Base-by-base conservation (phyloP, 2,113 vertebrate genomes). In the Anguilla japonica region DNA sequence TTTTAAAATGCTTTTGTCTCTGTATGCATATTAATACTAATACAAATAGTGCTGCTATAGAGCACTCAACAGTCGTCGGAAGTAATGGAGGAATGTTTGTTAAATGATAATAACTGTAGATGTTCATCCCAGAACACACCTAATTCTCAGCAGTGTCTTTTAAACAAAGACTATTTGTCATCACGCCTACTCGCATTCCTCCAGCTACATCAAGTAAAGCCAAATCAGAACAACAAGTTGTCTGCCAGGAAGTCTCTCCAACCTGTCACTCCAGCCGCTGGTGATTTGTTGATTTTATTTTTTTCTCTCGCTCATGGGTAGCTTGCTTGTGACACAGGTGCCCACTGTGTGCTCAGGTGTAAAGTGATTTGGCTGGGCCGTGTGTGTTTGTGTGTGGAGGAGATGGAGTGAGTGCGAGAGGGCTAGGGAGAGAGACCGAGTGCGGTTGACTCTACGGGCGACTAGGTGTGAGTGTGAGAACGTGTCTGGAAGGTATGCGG, bases 401-500 rank as follows among this genome's bases (percentile, higher is more conserved):
- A 20, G 56, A 60, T 18, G 14, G 56, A 60, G 56, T 60, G 14
- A 60, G 56, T 18, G 3, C 3, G 56, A 60, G 56, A 60, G 56
- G 15, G 56, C 6, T 7, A 6, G 56, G 15, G 56, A 60, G 56
- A 18, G 56, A 60, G 56, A 11, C 22, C 18, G 81, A 78, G 57
- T 75, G 63, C 9, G 67, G 26, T 14, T 71, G 46, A 81, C 63
- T 75, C 46, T 83, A n/a, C 18, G 16, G 18, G 63, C 63, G 50
- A 46, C 80, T 41, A 63, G 43, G 26, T 79, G 56, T 18, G 57
- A 83, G 57, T 87, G 86, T 87, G 81, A 83, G 86, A 87, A 78
- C 63, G 60, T 43, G 83, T 83, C n/a, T 83, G 20, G 39, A 18
- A 83, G 81, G 86, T 87, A 87, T 87, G 86, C 81, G 46, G 86